phyloP scores from a whole-genome alignment of 2,797 vertebrate species.

The Alfaro cultratus region DNA sequence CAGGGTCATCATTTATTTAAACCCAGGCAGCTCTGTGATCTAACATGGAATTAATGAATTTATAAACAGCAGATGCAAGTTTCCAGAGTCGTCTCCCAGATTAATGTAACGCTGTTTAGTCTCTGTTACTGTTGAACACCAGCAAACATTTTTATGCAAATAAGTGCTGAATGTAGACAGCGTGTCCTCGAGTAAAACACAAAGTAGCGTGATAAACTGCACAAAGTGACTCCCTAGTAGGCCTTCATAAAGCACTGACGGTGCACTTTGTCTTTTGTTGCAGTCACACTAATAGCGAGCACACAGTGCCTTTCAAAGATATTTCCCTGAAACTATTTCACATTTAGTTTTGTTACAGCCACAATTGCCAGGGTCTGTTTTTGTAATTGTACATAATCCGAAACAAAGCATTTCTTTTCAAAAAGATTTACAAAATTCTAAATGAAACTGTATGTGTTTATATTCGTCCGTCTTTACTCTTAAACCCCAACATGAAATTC shows the following conservation, averaged over 20 bases:
- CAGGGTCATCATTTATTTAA: conserved; percentile 59
- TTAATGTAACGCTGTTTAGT: conserved; percentile 25
- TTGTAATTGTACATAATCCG: neutral
- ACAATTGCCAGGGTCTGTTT: neutral
- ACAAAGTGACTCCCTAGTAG: conserved; percentile 14
- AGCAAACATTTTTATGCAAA: conserved; percentile 13
- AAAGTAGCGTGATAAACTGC: conserved; percentile 10
- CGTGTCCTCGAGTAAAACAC: conserved; percentile 26
- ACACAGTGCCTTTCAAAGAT: neutral
- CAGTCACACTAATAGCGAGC: neutral
- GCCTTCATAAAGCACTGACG: conserved; percentile 11
- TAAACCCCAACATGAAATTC: neutral
- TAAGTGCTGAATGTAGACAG: conserved; percentile 1
- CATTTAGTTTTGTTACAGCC: neutral
- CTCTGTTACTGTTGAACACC: conserved; percentile 15
- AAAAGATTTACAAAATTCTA: neutral
- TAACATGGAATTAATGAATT: conserved; percentile 47
- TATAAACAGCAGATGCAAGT: conserved; percentile 18
- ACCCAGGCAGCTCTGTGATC: conserved; percentile 28
- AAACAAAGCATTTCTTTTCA: neutral
- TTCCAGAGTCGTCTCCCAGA: conserved; percentile 15
- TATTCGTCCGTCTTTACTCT: neutral
- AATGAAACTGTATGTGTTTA: neutral
- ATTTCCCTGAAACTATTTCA: neutral
- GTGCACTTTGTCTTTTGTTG: conserved; percentile 16